Percentiles rank a stretch among this genome's conserved stretches.
phyloP scores from a whole-genome alignment of 2,113 vertebrate species.

The Lamprotornis superbus region DNA sequence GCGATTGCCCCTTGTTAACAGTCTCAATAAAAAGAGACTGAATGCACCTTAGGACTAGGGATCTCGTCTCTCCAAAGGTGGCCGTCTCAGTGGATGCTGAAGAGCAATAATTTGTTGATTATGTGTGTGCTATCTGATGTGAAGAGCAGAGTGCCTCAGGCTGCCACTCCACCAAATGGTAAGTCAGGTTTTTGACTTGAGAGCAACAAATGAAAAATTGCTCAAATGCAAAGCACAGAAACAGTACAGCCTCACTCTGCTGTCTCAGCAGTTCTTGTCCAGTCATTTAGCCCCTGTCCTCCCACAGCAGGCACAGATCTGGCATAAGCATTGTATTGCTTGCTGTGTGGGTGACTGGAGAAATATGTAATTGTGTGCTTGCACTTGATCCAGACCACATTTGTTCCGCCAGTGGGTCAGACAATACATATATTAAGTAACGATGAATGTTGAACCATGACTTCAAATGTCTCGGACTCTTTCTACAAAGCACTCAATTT shows the following conservation, averaged over 20 bases:
- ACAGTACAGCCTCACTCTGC: background rate
- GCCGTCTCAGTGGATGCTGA: background rate
- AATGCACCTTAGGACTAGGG: background rate
- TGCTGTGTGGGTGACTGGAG: background rate
- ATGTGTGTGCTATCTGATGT: background rate
- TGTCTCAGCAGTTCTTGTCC: conserved; percentile 22
- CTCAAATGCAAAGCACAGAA: background rate
- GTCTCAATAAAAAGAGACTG: background rate
- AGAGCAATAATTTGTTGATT: conserved; percentile 13
- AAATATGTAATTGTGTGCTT: background rate
- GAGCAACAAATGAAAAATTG: background rate
- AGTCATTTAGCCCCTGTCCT: background rate
- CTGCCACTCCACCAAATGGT: background rate
- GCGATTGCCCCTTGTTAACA: background rate
- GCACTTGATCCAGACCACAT: background rate
- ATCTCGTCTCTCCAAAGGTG: background rate
- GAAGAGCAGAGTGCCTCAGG: background rate
- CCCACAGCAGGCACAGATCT: background rate
- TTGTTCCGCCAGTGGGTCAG: background rate
- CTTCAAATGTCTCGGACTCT: background rate
- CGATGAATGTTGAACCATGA: background rate
- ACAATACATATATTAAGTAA: background rate
- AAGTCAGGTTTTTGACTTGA: background rate
- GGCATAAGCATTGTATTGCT: background rate
- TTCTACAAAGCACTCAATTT: background rate